Conservation (phyloP, 2,888 invertebrate species). For the Quadroppia sp. region DNA sequence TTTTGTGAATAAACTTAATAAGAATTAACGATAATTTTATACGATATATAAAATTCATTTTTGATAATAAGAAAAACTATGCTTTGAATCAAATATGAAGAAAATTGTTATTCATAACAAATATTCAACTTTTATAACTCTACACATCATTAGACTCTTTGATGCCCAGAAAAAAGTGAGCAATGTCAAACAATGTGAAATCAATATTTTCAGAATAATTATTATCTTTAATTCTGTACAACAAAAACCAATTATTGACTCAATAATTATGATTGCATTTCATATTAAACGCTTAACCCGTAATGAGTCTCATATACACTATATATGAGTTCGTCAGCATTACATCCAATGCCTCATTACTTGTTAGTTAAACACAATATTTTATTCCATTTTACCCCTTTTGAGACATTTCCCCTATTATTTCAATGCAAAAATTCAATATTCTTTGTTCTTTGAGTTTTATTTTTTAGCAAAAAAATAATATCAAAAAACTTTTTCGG, state of each 20-base stretch:
- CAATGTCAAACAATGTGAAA: no score
- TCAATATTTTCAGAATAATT: no score
- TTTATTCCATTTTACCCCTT: background rate
- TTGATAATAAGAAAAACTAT: no score
- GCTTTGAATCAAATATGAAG: no score
- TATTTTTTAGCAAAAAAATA: background rate
- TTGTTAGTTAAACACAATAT: conserved; percentile 3
- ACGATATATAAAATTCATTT: no score
- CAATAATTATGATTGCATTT: conserved; percentile 5
- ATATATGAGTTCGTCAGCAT: background rate
- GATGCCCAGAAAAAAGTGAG: no score
- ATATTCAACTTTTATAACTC: no score
- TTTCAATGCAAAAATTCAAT: background rate
- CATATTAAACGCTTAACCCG: background rate
- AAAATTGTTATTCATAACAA: no score
- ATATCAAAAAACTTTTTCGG: background rate
- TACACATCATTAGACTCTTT: no score
- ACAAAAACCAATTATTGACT: background rate
- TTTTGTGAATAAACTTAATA: no score
- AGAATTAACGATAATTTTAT: no score
- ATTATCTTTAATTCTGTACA: no score
- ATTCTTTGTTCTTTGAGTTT: background rate
- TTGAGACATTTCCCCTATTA: background rate
- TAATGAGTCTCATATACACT: conserved; percentile 18
- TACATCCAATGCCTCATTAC: conserved; percentile 7